Base-by-base conservation (phyloP, 1,140 invertebrate species). In the Tetramorium parvispinum region DNA sequence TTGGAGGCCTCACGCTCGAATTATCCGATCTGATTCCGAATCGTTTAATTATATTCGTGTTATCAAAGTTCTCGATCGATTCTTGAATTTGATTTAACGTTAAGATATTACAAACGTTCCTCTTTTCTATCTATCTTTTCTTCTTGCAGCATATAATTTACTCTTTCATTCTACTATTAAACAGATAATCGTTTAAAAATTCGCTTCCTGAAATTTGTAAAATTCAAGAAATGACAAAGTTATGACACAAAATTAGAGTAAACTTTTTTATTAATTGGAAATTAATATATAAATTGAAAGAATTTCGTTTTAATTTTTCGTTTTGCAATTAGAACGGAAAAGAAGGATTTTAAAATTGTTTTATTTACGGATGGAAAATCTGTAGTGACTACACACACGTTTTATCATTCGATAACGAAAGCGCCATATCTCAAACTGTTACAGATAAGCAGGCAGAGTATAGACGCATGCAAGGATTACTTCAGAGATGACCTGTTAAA, bases 381-480 rank as follows among this genome's bases (percentile, higher is more conserved):
- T n/a, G 18, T 63, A 37, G 18, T 37, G 18, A 32, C 11, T 8
- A 37, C 49, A 21, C 16, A 21, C 49, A 21, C 16, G 10, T 76
- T 32, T 53, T 77, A 59, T 61, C 40, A 79, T 13, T 18, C 43
- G 61, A 79, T 68, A 79, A 63, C 27, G 32, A 16, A 21, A 40
- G 18, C n/a, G 16, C 5, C 77, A 10, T 51, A 66, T 76, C 71
- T 90, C 61, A 92, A 95, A 94, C 93, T 96, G 92, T 97, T 98
- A 73, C 96, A 99, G 98, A 99, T 99, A 93, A 98, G 97, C 37
- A 97, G 99, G 73, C 98, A 99, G 91, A 99, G 99, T 59, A 99
- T 99, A 92, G 99, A 99, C 95, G 99, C 98, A 3, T 99, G 99
- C 95, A 99, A 99, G 95, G 98, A 99, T 88, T 99, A 99, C 95